phyloP scores from a whole-genome alignment of 1,140 invertebrate species.

The Callitettix versicolor region DNA sequence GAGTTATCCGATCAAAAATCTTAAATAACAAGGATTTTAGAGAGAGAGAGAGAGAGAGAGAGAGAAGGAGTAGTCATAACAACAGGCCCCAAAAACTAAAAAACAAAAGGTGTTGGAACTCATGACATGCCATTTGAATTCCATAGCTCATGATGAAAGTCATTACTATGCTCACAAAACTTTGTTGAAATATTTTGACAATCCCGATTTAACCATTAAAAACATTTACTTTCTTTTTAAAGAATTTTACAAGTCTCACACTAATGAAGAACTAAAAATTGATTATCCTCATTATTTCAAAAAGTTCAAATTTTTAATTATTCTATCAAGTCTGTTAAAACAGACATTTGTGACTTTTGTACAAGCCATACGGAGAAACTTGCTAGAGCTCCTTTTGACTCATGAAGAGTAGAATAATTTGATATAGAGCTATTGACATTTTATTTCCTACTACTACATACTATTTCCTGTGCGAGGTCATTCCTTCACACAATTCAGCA shows the following conservation, averaged over 20 bases:
- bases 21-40: conserved; percentile 5
- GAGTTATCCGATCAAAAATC: conserved; percentile 8
- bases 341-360: conserved; percentile 15
- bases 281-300: conserved; percentile 2
- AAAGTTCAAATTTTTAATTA: conserved; percentile 3
- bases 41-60: conserved; percentile 1
- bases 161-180: conserved; percentile 11
- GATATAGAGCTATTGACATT: conserved; percentile 15
- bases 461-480: conserved; percentile 21
- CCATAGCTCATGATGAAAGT: background rate
- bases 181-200: conserved; percentile 8
- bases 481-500: conserved; percentile 15
- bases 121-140: background rate
- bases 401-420: conserved; percentile 5
- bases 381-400: conserved; percentile 4
- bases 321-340: conserved; percentile 6
- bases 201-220: conserved; percentile 10
- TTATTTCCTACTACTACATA: no score
- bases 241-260: background rate
- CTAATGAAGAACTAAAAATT: background rate
- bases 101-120: conserved; percentile 6
- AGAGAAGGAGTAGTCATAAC: conserved; percentile 3
- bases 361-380: conserved; percentile 10
- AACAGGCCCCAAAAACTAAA: conserved; percentile 7
- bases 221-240: background rate